Percentiles rank a stretch among this genome's conserved stretches.
Conservation (phyloP, 1,140 invertebrate genomes). For the Dermatophagoides farinae region DNA sequence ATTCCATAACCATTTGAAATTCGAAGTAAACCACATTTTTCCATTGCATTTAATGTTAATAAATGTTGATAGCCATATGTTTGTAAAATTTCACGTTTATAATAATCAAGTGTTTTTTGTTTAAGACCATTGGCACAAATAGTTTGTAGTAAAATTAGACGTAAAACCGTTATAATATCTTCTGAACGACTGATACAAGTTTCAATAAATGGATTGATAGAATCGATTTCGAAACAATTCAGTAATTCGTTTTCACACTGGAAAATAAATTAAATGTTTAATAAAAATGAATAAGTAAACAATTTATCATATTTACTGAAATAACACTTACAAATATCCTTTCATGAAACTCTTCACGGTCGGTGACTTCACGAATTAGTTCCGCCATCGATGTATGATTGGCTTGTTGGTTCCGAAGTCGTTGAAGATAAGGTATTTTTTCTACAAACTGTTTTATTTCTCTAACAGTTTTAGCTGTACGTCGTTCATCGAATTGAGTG, state of each 20-base stretch:
- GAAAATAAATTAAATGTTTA: not conserved
- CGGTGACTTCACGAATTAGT: constrained; percentile 46
- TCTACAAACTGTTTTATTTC: constrained; percentile 87
- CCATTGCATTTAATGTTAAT: constrained; percentile 60
- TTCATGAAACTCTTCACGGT: constrained; percentile 29
- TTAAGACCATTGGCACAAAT: constrained; percentile 66
- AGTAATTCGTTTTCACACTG: constrained; percentile 43
- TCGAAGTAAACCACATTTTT: constrained; percentile 60
- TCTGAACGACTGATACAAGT: constrained; percentile 65
- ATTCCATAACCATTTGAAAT: constrained; percentile 1
- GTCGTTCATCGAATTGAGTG: constrained; percentile 60
- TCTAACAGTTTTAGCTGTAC: constrained; percentile 63
- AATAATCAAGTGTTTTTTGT: constrained; percentile 67
- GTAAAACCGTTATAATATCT: constrained; percentile 53
- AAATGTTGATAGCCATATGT: constrained; percentile 74
- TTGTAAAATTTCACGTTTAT: constrained; percentile 68
- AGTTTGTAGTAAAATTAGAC: constrained; percentile 73
- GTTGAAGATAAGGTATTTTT: constrained; percentile 62
- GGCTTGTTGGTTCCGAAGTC: constrained; percentile 59
- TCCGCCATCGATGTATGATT: constrained; percentile 53
- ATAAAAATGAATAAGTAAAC: not conserved
- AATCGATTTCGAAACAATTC: constrained; percentile 73
- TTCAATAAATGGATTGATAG: constrained; percentile 66
- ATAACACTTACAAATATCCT: constrained; percentile 3
- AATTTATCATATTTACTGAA: not conserved